Base-by-base conservation (phyloP, 2,797 vertebrate genomes). In the Agapornis canus region DNA sequence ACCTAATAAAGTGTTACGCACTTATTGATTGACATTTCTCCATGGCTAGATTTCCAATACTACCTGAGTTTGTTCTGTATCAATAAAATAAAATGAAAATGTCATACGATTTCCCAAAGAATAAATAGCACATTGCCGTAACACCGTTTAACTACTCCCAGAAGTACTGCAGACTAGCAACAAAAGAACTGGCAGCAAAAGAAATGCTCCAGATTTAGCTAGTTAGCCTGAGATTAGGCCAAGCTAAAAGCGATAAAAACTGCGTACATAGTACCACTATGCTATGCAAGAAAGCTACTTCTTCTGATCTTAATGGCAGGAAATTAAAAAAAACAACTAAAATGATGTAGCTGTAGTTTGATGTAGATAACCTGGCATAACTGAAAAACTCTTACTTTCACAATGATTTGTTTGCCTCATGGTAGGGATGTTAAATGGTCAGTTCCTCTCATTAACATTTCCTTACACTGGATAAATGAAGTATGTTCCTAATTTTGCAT, bases 1-100 rank as follows among this genome's bases (percentile, higher is more conserved):
- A 64, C 47, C 89, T 95, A 90, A 92, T 84, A 80, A 94, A 95
- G 86, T 47, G 71, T 85, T 92, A 84, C 47, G 64, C 43, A 10
- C 70, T 60, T 94, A 95, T 85, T 92, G 93, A 96, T 56, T 95
- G 95, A 94, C 94, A 91, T 93, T 96, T 94, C 60, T 87, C 71
- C 71, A 73, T 0, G 0, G 57, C 77, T 49, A 49, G 27, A 89
- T 82, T 94, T 93, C 63, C 86, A 92, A 82, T 91, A 89, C 80
- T 13, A 61, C 69, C 72, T 92, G 47, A 79, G 89, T 88, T 93
- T 88, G 86, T 45, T 94, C 85, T 83, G 13, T 79, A 90, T 49
- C 82, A 95, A 92, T 59, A 79, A 89, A 78, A 79, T 29, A 86
- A 90, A 96, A 94, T 64, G 89, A 88, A 95, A 96, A 95, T 77